A percentile compares a stretch with the other conserved stretches of the same genome.
phyloP scores from a whole-genome alignment of 2,797 vertebrate species.

The Lophius americanus region DNA sequence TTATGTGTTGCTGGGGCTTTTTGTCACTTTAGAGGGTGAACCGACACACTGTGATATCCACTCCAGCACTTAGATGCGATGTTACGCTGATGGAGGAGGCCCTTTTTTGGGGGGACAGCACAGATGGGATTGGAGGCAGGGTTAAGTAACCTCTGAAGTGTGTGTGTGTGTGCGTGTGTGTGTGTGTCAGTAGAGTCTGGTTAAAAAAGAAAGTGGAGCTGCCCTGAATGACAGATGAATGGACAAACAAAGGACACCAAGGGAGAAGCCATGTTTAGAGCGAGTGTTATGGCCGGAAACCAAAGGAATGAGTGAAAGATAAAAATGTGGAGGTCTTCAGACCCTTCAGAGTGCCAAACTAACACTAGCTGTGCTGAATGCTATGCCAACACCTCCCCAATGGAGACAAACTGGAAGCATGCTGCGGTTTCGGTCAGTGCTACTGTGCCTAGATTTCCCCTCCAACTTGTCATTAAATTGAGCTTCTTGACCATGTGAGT shows the following conservation, averaged over 20 bases:
- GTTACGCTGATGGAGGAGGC: constrained; percentile 60
- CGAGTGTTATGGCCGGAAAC: constrained; percentile 14
- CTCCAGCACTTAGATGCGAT: constrained; percentile 58
- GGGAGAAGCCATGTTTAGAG: constrained; percentile 45
- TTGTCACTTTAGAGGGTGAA: constrained; percentile 71
- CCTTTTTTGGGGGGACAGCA: constrained; percentile 66
- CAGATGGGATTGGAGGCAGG: constrained; percentile 64
- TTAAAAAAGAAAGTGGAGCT: constrained; percentile 49
- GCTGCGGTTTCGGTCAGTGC: constrained; percentile 81
- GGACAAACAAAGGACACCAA: constrained; percentile 26
- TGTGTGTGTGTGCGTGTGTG: constrained; percentile 29
- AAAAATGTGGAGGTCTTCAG: not conserved
- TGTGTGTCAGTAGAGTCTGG: constrained; percentile 19
- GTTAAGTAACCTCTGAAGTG: constrained; percentile 64
- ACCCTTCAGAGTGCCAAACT: too few relatives aligned
- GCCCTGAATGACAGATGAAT: constrained; percentile 59
- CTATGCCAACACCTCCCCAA: constrained; percentile 49
- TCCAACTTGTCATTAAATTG: too few relatives aligned
- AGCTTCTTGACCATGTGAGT: too few relatives aligned
- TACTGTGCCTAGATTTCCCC: constrained; percentile 72
- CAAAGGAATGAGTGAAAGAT: constrained; percentile 7
- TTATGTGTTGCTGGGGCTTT: constrained; percentile 55
- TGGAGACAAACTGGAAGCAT: constrained; percentile 64
- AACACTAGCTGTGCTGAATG: not conserved
- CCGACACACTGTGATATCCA: constrained; percentile 54